Conservation (phyloP, 2,888 invertebrate genomes). For the Cerceris rybyensis region DNA sequence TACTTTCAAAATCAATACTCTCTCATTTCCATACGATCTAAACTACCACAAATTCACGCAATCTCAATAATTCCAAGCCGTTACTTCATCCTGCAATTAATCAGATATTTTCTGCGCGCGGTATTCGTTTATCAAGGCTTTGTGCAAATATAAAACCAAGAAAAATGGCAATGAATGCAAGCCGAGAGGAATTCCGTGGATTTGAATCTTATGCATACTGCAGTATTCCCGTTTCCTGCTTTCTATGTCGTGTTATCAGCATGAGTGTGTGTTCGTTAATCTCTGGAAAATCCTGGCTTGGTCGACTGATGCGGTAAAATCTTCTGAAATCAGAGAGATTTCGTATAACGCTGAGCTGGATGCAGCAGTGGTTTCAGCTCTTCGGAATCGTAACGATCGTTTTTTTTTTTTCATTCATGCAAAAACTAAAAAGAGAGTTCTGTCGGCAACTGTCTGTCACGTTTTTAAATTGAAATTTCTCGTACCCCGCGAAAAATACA, state of each 20-base stretch:
- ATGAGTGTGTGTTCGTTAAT: conserved; percentile 50
- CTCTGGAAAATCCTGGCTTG: conserved; percentile 34
- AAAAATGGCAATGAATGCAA: not conserved
- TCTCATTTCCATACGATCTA: too few relatives aligned
- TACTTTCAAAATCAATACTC: too few relatives aligned
- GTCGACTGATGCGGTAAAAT: conserved; percentile 27
- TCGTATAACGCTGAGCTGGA: conserved; percentile 5
- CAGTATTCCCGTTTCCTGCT: conserved; percentile 21
- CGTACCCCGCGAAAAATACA: too few relatives aligned
- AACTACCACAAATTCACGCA: too few relatives aligned
- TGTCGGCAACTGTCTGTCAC: conserved; percentile 34
- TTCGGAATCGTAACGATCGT: not conserved
- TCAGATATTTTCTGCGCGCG: not conserved
- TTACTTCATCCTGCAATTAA: too few relatives aligned
- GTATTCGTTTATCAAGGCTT: conserved; percentile 19
- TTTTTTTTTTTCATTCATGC: conserved; percentile 5
- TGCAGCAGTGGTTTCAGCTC: conserved; percentile 3
- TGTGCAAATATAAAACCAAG: not conserved
- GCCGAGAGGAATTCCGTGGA: conserved; percentile 18
- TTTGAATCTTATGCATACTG: conserved; percentile 45
- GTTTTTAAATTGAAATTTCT: not conserved
- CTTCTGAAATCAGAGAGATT: conserved; percentile 48
- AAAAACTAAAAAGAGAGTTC: not conserved
- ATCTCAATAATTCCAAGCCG: too few relatives aligned
- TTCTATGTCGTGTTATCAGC: conserved; percentile 41